Evolutionary conservation across 2,888 invertebrate species (phyloP).

Genomic region (Drepana falcataria): DNA sequence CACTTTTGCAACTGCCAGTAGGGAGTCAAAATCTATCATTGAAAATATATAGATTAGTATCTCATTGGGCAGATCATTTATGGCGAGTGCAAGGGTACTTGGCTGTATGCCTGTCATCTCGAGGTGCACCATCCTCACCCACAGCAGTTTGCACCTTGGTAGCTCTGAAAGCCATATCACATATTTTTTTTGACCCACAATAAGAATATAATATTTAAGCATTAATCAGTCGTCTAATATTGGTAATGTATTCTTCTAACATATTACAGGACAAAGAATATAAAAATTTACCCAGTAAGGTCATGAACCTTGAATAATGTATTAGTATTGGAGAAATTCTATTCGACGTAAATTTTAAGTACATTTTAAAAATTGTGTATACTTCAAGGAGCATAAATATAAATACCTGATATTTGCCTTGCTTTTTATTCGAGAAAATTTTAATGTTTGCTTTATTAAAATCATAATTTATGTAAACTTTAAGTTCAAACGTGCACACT

Average conservation of each 20-base stretch:
- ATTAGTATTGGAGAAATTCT: constrained; percentile 16
- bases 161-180: constrained; percentile 46
- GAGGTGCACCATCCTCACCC: constrained; percentile 66
- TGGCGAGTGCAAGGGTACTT: constrained; percentile 48
- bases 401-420: constrained; percentile 61
- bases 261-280: constrained; percentile 28
- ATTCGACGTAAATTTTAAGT: constrained; percentile 7
- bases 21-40: constrained; percentile 73
- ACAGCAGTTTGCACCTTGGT: constrained; percentile 31
- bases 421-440: constrained; percentile 59
- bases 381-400: constrained; percentile 14
- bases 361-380: constrained; percentile 13
- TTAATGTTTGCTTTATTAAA: constrained; percentile 64
- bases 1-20: constrained; percentile 68
- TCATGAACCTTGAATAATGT: constrained; percentile 51
- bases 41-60: constrained; percentile 75
- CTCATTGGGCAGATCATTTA: constrained; percentile 76
- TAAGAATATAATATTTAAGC: neutral
- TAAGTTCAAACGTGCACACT: constrained; percentile 35
- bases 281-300: constrained; percentile 42
- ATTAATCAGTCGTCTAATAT: no score
- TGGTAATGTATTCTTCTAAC: constrained; percentile 5
- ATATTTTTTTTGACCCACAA: neutral
- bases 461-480: constrained; percentile 68
- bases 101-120: constrained; percentile 60